A percentile compares a stretch with the other conserved stretches of the same genome.
phyloP scores from a whole-genome alignment of 2,888 invertebrate genomes.

The Zonitis immaculata region DNA sequence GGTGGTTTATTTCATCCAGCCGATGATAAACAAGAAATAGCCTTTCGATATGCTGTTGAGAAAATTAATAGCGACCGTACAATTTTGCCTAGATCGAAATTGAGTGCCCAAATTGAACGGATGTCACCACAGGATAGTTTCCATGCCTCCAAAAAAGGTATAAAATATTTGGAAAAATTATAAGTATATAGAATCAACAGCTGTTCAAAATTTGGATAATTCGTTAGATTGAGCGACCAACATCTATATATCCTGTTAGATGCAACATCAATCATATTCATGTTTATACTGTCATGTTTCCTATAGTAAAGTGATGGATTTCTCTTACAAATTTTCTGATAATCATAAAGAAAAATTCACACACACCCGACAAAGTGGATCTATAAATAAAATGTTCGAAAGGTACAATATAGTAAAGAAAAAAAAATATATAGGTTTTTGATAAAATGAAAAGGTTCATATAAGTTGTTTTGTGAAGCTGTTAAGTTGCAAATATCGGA shows the following conservation, averaged over 20 bases:
- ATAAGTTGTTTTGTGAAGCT: background rate
- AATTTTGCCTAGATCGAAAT: slow-evolving; percentile 78
- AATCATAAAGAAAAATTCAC: too few species aligned
- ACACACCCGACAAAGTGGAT: too few species aligned
- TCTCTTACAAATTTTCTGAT: background rate
- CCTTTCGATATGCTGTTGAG: slow-evolving; percentile 89
- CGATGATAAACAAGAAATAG: slow-evolving; percentile 83
- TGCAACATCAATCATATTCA: background rate
- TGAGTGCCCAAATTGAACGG: slow-evolving; percentile 84
- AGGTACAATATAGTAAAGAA: too few species aligned
- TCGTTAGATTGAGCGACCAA: background rate
- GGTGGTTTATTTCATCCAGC: slow-evolving; percentile 86
- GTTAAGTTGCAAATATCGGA: background rate
- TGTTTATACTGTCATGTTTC: background rate
- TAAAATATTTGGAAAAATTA: slow-evolving; percentile 14
- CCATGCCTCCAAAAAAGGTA: slow-evolving; percentile 90
- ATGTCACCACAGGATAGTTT: slow-evolving; percentile 91
- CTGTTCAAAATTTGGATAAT: slow-evolving; percentile 15
- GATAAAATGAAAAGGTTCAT: background rate
- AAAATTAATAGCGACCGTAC: slow-evolving; percentile 80
- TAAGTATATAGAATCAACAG: slow-evolving; percentile 16
- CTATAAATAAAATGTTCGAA: too few species aligned
- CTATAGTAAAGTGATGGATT: background rate
- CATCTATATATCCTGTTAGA: background rate
- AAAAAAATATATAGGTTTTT: too few species aligned